Percentiles rank a stretch among this genome's conserved stretches.
Conservation (phyloP, 1,140 invertebrate genomes). For the Chymomyza costata region DNA sequence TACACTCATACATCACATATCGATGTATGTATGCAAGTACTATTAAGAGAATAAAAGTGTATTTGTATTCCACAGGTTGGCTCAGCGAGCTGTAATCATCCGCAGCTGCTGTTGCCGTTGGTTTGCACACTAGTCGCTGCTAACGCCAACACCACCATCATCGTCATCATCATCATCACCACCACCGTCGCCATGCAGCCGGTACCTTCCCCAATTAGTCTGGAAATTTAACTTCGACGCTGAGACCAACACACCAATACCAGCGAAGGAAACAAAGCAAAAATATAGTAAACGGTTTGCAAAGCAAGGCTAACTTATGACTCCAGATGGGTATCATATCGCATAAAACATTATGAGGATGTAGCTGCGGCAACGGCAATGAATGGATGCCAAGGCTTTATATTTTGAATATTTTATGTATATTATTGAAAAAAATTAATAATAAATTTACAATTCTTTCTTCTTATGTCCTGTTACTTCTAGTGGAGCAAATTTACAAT, state of each 20-base stretch:
- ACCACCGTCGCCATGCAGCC: constrained; percentile 2
- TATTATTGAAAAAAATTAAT: too few species aligned
- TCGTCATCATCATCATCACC: constrained; percentile 5
- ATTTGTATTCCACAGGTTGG: too few species aligned
- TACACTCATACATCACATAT: not conserved
- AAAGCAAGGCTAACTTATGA: constrained; percentile 25
- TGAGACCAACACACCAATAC: constrained; percentile 4
- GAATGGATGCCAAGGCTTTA: too few species aligned
- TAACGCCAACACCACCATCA: constrained; percentile 1
- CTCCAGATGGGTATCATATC: constrained; percentile 34
- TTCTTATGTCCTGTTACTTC: too few species aligned
- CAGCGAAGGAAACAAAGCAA: constrained; percentile 9
- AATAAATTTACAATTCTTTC: too few species aligned
- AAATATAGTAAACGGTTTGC: not conserved
- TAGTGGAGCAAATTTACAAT: too few species aligned
- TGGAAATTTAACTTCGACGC: constrained; percentile 1
- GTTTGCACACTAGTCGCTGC: constrained; percentile 7
- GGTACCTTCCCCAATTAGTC: not conserved
- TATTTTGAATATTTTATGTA: too few species aligned
- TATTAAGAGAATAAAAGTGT: too few species aligned
- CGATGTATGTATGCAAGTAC: not conserved
- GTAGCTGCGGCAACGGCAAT: too few species aligned
- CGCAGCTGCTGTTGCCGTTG: constrained; percentile 34
- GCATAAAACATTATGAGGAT: too few species aligned
- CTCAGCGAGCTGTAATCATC: constrained; percentile 33